Evolutionary conservation across 2,113 vertebrate genomes (phyloP).

Genomic region (Amphilophus citrinellus): DNA sequence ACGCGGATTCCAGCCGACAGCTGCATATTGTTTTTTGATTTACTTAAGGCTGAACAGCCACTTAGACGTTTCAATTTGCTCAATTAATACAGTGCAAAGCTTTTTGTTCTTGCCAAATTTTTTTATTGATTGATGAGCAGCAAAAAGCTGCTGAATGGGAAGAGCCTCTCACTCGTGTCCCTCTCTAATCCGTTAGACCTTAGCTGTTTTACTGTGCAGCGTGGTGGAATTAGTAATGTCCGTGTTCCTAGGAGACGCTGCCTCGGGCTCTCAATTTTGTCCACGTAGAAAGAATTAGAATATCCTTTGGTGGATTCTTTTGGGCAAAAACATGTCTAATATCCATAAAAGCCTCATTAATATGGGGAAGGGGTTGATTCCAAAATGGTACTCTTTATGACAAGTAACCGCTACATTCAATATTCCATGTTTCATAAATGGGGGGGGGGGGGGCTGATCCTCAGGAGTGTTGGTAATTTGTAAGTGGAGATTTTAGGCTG

Average conservation of each 20-base stretch:
- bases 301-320: conserved; percentile 41
- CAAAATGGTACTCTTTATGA: conserved; percentile 53
- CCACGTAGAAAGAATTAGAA: conserved; percentile 41
- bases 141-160: conserved; percentile 9
- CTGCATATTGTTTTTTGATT: conserved; percentile 18
- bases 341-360: conserved; percentile 62
- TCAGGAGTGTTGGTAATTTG: conserved; percentile 38
- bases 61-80: neutral
- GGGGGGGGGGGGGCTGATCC: conserved; percentile 28
- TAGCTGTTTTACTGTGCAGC: conserved; percentile 16
- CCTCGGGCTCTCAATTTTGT: conserved; percentile 45
- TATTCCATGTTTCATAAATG: conserved; percentile 45
- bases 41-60: neutral
- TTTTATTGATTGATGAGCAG: conserved; percentile 31
- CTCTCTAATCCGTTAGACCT: conserved; percentile 10
- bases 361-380: conserved; percentile 31
- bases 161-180: conserved; percentile 17
- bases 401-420: conserved; percentile 32
- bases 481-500: conserved; percentile 34
- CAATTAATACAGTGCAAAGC: conserved; percentile 25
- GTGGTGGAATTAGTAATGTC: neutral
- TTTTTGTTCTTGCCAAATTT: neutral
- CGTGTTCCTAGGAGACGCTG: conserved; percentile 24
- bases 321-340: conserved; percentile 36
- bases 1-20: conserved; percentile 22